Conservation (phyloP, 2,113 vertebrate genomes). For the Malurus cyaneus region DNA sequence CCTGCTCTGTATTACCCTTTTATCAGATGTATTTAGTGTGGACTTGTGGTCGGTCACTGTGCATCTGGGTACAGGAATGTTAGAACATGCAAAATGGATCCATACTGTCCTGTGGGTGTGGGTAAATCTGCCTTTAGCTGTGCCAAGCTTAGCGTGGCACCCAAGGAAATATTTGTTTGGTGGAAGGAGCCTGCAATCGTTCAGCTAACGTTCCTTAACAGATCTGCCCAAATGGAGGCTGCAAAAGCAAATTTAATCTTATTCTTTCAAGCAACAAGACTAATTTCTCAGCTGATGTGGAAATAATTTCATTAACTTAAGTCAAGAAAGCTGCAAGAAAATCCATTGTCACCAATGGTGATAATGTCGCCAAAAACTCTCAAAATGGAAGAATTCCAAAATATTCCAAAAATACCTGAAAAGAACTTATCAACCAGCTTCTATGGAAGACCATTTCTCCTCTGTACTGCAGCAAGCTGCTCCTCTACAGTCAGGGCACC, state of each 20-base stretch:
- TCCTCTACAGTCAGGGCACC: neutral
- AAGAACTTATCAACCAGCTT: neutral
- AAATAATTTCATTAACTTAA: neutral
- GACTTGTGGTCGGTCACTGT: neutral
- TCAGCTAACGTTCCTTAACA: neutral
- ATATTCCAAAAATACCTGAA: neutral
- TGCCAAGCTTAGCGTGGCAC: too few relatives aligned
- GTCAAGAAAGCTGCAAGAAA: neutral
- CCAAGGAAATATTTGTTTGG: neutral
- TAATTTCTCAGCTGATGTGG: neutral
- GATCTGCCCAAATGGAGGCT: neutral
- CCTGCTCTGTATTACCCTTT: neutral
- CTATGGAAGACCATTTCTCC: neutral
- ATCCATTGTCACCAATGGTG: neutral
- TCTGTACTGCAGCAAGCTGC: neutral
- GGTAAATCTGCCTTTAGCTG: neutral
- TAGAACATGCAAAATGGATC: neutral
- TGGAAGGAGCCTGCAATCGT: neutral
- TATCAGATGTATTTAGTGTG: neutral
- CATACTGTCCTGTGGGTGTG: neutral
- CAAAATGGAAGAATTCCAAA: neutral
- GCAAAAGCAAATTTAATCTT: neutral
- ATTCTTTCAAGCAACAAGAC: neutral
- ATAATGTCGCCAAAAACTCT: neutral
- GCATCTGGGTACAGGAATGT: neutral